These are phyloP conservation scores for Noctuana brunneofusca DNA, from an alignment of 2,888 invertebrate species.

Conservation along the genomic window DNA sequence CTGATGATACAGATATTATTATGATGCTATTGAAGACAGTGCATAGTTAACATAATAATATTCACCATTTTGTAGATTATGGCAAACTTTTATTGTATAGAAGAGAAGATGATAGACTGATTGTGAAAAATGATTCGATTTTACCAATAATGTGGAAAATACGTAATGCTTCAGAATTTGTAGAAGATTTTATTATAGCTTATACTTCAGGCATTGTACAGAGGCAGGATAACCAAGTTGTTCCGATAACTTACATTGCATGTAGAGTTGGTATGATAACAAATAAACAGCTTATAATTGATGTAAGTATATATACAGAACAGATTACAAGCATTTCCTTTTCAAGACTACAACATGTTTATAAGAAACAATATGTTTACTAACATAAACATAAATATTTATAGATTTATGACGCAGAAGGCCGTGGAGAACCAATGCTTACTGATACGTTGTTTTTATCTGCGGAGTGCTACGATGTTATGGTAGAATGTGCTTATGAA, in stretches of 20 bases:
- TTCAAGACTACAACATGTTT: background rate
- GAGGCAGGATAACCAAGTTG: conserved; percentile 71
- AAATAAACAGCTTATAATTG: conserved; percentile 63
- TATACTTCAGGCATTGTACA: conserved; percentile 67
- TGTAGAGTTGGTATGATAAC: conserved; percentile 67
- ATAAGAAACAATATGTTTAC: background rate
- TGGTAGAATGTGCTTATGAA: conserved; percentile 78
- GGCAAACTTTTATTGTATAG: conserved; percentile 80
- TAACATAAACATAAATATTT: background rate
- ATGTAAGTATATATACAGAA: conserved; percentile 58
- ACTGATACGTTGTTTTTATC: conserved; percentile 68
- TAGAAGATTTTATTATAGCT: conserved; percentile 74
- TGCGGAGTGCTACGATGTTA: conserved; percentile 84
- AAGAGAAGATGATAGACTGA: conserved; percentile 72
- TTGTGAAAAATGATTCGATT: conserved; percentile 81
- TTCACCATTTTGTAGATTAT: conserved; percentile 65
- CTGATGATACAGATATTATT: too few relatives aligned
- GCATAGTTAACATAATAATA: too few relatives aligned
- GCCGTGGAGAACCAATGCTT: conserved; percentile 71
- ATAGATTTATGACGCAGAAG: conserved; percentile 71
- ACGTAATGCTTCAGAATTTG: conserved; percentile 61
- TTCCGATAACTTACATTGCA: conserved; percentile 77
- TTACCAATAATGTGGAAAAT: conserved; percentile 82
- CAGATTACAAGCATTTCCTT: background rate
- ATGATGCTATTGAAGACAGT: too few relatives aligned